phyloP scores from a whole-genome alignment of 2,888 invertebrate species.

The Phortica okadai region DNA sequence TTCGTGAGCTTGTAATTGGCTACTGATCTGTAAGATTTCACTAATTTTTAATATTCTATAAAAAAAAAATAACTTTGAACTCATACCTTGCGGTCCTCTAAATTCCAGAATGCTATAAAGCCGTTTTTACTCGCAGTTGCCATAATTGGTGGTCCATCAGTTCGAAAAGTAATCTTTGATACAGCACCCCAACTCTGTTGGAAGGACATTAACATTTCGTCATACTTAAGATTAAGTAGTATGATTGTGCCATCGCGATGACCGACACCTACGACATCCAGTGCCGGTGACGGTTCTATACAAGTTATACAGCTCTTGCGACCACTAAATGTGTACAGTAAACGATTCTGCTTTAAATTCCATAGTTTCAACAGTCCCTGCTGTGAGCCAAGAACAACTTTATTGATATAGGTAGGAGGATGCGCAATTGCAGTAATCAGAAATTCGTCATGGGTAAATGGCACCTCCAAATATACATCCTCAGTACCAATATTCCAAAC shows the following conservation, averaged over 20 bases:
- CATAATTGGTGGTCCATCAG: conserved; percentile 91
- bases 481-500: conserved; percentile 91
- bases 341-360: conserved; percentile 88
- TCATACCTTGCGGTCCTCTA: conserved; percentile 83
- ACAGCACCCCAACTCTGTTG: conserved; percentile 95
- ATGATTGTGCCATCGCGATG: conserved; percentile 88
- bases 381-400: conserved; percentile 90
- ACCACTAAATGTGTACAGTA: conserved; percentile 84
- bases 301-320: conserved; percentile 81
- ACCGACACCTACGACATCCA: conserved; percentile 94
- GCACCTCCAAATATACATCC: conserved; percentile 82
- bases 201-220: conserved; percentile 89
- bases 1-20: conserved; percentile 90
- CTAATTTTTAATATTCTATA: background rate
- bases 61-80: background rate
- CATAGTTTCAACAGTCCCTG: conserved; percentile 92
- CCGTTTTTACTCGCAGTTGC: conserved; percentile 89
- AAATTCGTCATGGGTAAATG: conserved; percentile 83
- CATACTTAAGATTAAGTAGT: conserved; percentile 90
- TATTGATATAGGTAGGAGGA: conserved; percentile 96
- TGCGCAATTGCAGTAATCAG: conserved; percentile 90
- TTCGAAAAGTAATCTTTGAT: conserved; percentile 89
- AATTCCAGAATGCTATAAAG: conserved; percentile 94
- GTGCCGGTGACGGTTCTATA: conserved; percentile 91
- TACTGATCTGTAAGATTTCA: conserved; percentile 78